A percentile compares a stretch with the other conserved stretches of the same genome.
Conservation (phyloP, 2,888 invertebrate species). For the Operophtera brumata region DNA sequence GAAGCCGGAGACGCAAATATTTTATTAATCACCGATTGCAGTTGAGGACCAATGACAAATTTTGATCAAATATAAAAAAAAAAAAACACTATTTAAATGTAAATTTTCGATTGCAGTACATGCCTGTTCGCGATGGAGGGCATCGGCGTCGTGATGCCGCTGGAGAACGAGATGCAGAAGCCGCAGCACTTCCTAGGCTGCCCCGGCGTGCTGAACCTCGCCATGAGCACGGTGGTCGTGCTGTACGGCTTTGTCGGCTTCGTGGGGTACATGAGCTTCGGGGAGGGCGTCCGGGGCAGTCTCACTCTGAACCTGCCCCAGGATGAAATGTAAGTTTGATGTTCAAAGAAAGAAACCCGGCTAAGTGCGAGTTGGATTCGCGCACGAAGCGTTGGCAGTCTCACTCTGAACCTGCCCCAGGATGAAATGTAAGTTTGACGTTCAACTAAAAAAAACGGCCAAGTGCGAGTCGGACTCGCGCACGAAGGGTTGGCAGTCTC, state of each 20-base stretch:
- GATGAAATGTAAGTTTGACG: conserved; percentile 82
- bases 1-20: too few relatives aligned
- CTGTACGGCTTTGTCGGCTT: conserved; percentile 93
- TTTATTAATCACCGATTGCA: too few relatives aligned
- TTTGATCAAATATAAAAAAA: too few relatives aligned
- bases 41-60: too few relatives aligned
- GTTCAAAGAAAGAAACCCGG: too few relatives aligned
- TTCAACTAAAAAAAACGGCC: too few relatives aligned
- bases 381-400: too few relatives aligned
- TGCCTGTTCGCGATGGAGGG: conserved; percentile 99
- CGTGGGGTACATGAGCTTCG: conserved; percentile 93
- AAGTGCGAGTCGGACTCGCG: too few relatives aligned
- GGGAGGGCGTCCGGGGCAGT: conserved; percentile 85
- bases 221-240: conserved; percentile 89
- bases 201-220: conserved; percentile 92
- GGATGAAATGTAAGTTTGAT: conserved; percentile 82
- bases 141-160: conserved; percentile 95
- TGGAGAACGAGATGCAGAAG: conserved; percentile 94
- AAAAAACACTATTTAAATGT: too few relatives aligned
- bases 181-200: conserved; percentile 90
- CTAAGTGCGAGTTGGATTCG: too few relatives aligned
- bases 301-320: conserved; percentile 91
- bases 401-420: conserved; percentile 91
- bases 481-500: too few relatives aligned
- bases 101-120: conserved; percentile 79